Percentiles rank a stretch among this genome's conserved stretches.
These are phyloP conservation scores for Stichodactyla mertensii DNA, from an alignment of 64 coral and sea anemone genomes.

Conservation along the genomic window DNA sequence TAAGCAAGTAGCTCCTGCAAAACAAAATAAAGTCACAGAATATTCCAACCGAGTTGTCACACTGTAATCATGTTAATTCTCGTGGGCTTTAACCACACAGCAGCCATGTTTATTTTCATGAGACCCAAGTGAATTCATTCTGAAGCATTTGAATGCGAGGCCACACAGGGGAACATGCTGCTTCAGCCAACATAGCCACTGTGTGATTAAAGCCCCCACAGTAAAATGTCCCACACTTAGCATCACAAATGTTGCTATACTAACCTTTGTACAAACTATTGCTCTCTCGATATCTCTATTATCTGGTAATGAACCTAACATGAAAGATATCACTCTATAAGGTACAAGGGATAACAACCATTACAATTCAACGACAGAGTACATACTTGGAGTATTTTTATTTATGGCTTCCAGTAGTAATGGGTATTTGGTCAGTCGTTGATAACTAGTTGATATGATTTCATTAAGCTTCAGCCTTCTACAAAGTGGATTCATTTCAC, in stretches of 20 bases:
- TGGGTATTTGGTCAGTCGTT: conserved; percentile 95
- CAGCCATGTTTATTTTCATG: too few relatives aligned
- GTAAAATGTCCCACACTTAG: too few relatives aligned
- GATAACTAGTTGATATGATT: conserved; percentile 97
- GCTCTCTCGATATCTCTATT: conserved; percentile 54
- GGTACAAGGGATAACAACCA: neutral
- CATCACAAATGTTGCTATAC: neutral
- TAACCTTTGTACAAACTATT: conserved; percentile 52
- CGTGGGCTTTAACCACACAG: neutral
- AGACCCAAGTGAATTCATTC: too few relatives aligned
- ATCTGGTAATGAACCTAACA: conserved; percentile 38
- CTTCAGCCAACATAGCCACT: too few relatives aligned
- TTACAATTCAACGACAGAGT: neutral
- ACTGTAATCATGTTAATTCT: too few relatives aligned
- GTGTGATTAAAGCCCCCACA: too few relatives aligned
- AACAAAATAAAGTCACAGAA: neutral
- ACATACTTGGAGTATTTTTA: conserved; percentile 90
- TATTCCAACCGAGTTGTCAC: neutral
- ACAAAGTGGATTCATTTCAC: conserved; percentile 84
- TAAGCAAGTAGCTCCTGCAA: conserved; percentile 75
- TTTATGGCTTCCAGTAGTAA: conserved; percentile 89
- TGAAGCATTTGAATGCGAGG: too few relatives aligned
- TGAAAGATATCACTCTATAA: neutral
- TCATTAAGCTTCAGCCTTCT: conserved; percentile 85
- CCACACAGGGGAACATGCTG: too few relatives aligned